Base-by-base conservation (phyloP, 2,888 invertebrate genomes). In the Habrosyne pyritoides region DNA sequence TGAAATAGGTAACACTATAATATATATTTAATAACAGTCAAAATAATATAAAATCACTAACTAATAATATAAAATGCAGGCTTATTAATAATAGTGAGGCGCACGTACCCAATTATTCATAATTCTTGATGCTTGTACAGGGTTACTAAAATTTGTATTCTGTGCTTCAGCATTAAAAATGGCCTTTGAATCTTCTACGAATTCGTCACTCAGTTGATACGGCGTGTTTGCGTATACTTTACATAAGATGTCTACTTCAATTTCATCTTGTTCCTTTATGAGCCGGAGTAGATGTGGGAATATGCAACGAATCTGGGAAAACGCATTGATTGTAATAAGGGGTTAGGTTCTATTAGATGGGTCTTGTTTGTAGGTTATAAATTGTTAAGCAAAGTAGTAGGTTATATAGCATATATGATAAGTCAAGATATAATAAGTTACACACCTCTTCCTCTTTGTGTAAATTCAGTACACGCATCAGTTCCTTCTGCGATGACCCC, bases 101-200 rank as follows among this genome's bases (percentile, higher is more conserved):
- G 2, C 33, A 57, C 60, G 60, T 49, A 70, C 69, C 22, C 54
- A 62, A 21, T 47, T 18, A 28, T 66, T 74, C 2, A 74, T 69
- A 7, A 33, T 47, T 14, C 57, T n/a, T 8, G 66, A 63, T 24
- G 68, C 60, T 30, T 42, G 26, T 4, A 42, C 21, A 8, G 47
- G 12, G n/a, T 66, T 21, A 10, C 10, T 54, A 18, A 61, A 68
- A 52, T 72, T 28, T 12, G 71, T 1, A 49, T 64, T 71, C 55
- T 62, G 57, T 7, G 71, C 63, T 33, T 18, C 53, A 0, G 53
- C 49, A 18, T 10, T 21, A 33, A 69, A 70, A 5, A 63, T 2
- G n/a, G 53, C 7, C 42, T 26, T 51, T 2, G 50, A 62, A 1
- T 52, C 57, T 5, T 59, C 18, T 21, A 24, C 55, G 18, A 57